phyloP scores from a whole-genome alignment of 2,888 invertebrate species.

The Dyspetes luteomarginatus region DNA sequence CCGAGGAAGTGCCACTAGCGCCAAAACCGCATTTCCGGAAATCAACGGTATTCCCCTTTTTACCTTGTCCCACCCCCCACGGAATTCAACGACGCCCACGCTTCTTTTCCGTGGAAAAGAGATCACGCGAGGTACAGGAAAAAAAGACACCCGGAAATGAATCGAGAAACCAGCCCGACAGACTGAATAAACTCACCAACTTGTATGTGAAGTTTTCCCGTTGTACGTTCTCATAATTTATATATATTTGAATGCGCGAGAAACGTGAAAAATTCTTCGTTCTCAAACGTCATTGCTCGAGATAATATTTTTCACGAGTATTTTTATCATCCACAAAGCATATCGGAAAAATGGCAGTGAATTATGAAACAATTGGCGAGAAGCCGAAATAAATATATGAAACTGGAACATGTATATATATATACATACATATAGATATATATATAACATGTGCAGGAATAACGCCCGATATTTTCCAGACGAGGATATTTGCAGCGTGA shows the following conservation, averaged over 20 bases:
- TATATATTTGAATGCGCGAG: not conserved
- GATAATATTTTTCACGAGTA: not conserved
- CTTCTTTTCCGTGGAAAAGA: slow-evolving; percentile 30
- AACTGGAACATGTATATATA: not conserved
- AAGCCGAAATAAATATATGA: not conserved
- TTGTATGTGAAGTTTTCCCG: slow-evolving; percentile 6
- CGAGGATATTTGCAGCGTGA: slow-evolving; percentile 47
- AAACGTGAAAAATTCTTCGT: not conserved
- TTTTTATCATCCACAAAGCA: not conserved
- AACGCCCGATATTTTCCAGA: slow-evolving; percentile 34
- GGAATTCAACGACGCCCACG: slow-evolving; percentile 15
- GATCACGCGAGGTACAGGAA: slow-evolving; percentile 17
- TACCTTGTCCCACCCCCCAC: not conserved
- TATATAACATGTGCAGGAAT: slow-evolving; percentile 16
- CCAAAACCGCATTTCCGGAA: slow-evolving; percentile 51
- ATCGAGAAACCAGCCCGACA: slow-evolving; percentile 24
- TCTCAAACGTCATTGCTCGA: not conserved
- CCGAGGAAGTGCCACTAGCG: slow-evolving; percentile 26
- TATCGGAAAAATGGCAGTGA: not conserved
- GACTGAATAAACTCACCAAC: slow-evolving; percentile 33
- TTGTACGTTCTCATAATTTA: not conserved
- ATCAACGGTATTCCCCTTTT: slow-evolving; percentile 45
- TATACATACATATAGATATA: not conserved
- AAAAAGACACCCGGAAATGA: slow-evolving; percentile 50
- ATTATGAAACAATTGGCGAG: not conserved